phyloP scores from a whole-genome alignment of 2,113 vertebrate genomes.

The Dipodomys stephensi region DNA sequence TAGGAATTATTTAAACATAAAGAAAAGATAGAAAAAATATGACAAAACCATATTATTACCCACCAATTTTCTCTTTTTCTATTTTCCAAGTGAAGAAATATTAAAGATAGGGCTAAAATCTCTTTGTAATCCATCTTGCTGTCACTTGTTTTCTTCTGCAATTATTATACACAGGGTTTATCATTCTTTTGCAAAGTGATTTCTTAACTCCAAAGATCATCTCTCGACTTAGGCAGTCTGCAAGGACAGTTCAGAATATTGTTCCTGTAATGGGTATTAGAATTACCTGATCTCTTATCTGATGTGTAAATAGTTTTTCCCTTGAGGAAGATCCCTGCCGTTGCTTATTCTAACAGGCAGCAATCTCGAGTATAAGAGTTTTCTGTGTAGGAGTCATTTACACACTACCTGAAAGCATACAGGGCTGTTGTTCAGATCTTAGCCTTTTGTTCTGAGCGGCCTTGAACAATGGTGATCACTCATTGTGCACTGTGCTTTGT shows the following conservation, averaged over 20 bases:
- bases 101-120: not conserved
- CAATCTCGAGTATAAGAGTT: not conserved
- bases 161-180: not conserved
- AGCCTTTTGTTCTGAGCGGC: constrained; percentile 11
- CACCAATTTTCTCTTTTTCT: not conserved
- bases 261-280: not conserved
- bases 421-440: not conserved
- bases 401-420: not conserved
- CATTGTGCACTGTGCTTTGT: not conserved
- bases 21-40: constrained; percentile 49
- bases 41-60: not conserved
- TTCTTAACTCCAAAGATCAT: not conserved
- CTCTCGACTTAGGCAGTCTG: not conserved
- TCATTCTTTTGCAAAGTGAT: constrained; percentile 10
- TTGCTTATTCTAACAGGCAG: not conserved
- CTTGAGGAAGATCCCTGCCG: not conserved
- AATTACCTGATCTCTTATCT: not conserved
- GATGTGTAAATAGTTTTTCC: constrained; percentile 3
- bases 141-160: not conserved
- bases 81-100: not conserved
- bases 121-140: not conserved
- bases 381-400: not conserved
- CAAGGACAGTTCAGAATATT: not conserved
- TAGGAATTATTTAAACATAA: constrained; percentile 47
- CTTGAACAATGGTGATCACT: not conserved